Conservation (phyloP, 2,113 vertebrate genomes). For the Ceyx melanurus region DNA sequence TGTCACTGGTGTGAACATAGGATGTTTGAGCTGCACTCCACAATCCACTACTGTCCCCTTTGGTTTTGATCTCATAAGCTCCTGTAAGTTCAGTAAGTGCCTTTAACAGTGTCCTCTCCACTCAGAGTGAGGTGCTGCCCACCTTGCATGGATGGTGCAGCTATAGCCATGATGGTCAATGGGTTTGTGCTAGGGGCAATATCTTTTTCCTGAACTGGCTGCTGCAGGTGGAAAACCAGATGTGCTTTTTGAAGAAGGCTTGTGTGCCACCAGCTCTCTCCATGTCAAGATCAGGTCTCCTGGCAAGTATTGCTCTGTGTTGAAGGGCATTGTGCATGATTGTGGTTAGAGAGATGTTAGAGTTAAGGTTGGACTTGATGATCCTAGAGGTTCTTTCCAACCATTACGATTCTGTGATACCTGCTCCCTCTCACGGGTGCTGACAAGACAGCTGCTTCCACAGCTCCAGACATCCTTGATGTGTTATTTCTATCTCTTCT, state of each 20-base stretch:
- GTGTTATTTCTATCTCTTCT: not conserved
- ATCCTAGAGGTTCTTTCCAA: too few relatives aligned
- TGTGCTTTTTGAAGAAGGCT: accelerated
- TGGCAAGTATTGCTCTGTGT: not conserved
- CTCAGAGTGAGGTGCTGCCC: not conserved
- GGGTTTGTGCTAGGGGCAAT: not conserved
- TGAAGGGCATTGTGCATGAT: not conserved
- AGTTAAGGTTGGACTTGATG: too few relatives aligned
- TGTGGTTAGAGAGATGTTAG: too few relatives aligned
- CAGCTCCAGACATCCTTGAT: not conserved
- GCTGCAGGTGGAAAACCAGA: not conserved
- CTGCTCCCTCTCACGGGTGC: not conserved
- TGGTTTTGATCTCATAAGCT: not conserved
- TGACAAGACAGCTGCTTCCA: not conserved
- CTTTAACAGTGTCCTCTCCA: not conserved
- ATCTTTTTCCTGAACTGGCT: not conserved
- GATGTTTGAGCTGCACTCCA: not conserved
- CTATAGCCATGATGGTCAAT: accelerated
- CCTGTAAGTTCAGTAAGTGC: not conserved
- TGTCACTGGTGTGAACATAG: not conserved
- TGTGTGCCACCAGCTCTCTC: not conserved
- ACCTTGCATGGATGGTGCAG: accelerated
- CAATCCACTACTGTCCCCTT: not conserved
- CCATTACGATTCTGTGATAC: not conserved
- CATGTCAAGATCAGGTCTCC: not conserved